Conservation (phyloP, 2,797 vertebrate genomes). For the Pangasius djambal region DNA sequence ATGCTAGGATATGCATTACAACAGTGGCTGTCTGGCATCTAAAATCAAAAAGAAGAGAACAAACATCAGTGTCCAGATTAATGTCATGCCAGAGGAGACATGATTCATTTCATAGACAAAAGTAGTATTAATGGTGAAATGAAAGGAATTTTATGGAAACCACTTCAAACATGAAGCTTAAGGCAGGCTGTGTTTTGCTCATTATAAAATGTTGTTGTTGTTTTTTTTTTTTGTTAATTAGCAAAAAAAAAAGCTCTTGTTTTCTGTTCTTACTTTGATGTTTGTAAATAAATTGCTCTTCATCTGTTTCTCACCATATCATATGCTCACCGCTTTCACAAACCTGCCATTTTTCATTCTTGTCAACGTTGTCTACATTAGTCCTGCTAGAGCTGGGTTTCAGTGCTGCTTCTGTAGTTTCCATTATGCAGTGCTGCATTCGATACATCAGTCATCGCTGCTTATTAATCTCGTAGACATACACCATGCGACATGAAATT, state of each 20-base stretch:
- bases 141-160: slow-evolving; percentile 48
- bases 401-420: slow-evolving; percentile 14
- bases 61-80: background rate
- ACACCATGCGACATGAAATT: background rate
- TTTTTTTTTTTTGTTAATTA: slow-evolving; percentile 54
- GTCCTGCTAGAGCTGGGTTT: slow-evolving; percentile 63
- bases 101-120: background rate
- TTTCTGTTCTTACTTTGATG: slow-evolving; percentile 71
- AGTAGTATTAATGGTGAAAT: background rate
- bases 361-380: slow-evolving; percentile 67
- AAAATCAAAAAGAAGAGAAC: background rate
- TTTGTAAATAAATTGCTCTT: slow-evolving; percentile 71
- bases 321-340: slow-evolving; percentile 56
- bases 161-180: slow-evolving; percentile 73
- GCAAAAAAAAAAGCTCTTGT: slow-evolving; percentile 52
- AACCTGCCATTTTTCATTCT: slow-evolving; percentile 61
- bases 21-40: background rate
- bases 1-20: background rate
- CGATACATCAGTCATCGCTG: slow-evolving; percentile 17
- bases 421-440: slow-evolving; percentile 10
- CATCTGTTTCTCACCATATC: slow-evolving; percentile 64
- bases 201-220: slow-evolving; percentile 45
- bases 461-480: slow-evolving; percentile 6
- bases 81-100: background rate
- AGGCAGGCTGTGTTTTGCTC: slow-evolving; percentile 70